phyloP scores from a whole-genome alignment of 2,888 invertebrate species.

The Mongoloraphidia duomilia region DNA sequence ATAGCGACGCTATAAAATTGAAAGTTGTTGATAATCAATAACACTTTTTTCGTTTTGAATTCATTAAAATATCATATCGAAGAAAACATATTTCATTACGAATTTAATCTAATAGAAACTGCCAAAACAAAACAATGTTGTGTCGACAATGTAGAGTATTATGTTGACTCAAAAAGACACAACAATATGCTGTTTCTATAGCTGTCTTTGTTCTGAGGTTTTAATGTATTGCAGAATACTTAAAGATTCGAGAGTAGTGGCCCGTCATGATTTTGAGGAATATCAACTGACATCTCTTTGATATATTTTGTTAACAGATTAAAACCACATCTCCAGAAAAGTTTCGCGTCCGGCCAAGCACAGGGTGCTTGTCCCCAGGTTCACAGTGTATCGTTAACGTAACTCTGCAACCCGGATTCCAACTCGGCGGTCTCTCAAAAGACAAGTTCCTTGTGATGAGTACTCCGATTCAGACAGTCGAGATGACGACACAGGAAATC shows the following conservation, averaged over 20 bases:
- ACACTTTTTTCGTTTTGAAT: too few relatives aligned
- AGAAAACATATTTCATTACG: too few relatives aligned
- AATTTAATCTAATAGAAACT: too few relatives aligned
- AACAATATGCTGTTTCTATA: too few relatives aligned
- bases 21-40: too few relatives aligned
- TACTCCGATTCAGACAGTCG: constrained; percentile 44
- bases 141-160: too few relatives aligned
- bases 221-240: constrained; percentile 4
- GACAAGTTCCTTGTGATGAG: constrained; percentile 87
- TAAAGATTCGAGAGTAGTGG: not conserved
- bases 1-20: too few relatives aligned
- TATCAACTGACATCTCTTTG: not conserved
- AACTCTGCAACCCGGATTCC: constrained; percentile 59
- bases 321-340: constrained; percentile 94
- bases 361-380: constrained; percentile 56
- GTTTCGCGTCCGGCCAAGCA: constrained; percentile 82
- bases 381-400: constrained; percentile 52
- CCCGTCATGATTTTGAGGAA: too few relatives aligned
- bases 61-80: too few relatives aligned
- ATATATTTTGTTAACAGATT: constrained; percentile 45
- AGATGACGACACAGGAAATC: constrained; percentile 44
- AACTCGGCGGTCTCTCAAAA: constrained; percentile 48
- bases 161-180: too few relatives aligned
- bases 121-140: too few relatives aligned
- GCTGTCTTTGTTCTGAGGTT: too few relatives aligned